These are phyloP conservation scores for Sclerurus mexicanus DNA, from an alignment of 2,113 vertebrate species.

Conservation along the genomic window DNA sequence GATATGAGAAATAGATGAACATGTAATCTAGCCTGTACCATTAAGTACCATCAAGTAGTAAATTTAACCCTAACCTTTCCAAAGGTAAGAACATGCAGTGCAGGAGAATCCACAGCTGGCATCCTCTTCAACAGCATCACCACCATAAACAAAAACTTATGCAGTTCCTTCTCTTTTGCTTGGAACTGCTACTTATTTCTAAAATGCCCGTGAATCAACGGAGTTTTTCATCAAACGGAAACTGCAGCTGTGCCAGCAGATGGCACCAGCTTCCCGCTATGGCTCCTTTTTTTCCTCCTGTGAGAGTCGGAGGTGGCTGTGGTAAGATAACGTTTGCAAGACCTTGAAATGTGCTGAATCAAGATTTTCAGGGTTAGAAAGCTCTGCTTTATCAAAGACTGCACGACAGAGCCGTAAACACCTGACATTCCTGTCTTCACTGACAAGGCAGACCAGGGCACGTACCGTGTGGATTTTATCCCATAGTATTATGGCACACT, in stretches of 20 bases:
- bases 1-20: background rate
- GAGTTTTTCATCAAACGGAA: background rate
- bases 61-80: background rate
- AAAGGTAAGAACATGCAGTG: background rate
- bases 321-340: background rate
- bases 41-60: background rate
- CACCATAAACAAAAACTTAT: background rate
- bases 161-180: background rate
- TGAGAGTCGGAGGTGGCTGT: background rate
- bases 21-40: background rate
- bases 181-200: background rate
- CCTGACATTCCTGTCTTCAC: background rate
- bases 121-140: background rate
- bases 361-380: background rate
- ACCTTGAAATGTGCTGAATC: constrained; percentile 31
- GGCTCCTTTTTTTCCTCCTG: background rate
- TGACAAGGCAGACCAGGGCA: background rate
- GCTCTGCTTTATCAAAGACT: background rate
- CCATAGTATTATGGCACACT: background rate
- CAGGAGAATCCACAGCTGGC: background rate
- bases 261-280: background rate
- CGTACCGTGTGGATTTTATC: background rate
- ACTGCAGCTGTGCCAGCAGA: constrained; percentile 23
- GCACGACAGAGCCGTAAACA: background rate
- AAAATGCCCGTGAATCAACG: background rate